Evolutionary conservation across 2,113 vertebrate genomes (phyloP).

Genomic region (Scatophagus argus): DNA sequence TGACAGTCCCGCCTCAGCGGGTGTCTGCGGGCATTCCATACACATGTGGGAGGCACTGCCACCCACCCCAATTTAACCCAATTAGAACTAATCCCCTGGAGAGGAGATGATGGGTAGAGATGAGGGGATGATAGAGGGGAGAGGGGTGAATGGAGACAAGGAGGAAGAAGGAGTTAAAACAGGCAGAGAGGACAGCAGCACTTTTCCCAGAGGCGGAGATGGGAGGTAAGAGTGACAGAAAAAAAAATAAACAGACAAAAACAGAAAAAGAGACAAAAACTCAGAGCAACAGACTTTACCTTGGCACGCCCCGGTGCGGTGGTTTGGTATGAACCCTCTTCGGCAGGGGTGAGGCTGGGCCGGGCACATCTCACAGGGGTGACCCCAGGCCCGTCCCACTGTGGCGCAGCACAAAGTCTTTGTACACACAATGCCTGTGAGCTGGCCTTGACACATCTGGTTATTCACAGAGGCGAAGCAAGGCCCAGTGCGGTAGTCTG

Average conservation of each 20-base stretch:
- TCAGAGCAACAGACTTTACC: slow-evolving; percentile 83
- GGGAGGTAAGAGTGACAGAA: slow-evolving; percentile 16
- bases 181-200: slow-evolving; percentile 8
- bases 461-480: slow-evolving; percentile 96
- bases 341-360: slow-evolving; percentile 97
- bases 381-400: slow-evolving; percentile 96
- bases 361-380: slow-evolving; percentile 98
- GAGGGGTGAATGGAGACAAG: slow-evolving; percentile 34
- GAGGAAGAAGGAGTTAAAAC: slow-evolving; percentile 59
- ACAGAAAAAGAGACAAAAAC: slow-evolving; percentile 46
- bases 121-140: slow-evolving; percentile 51
- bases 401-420: slow-evolving; percentile 98
- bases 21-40: slow-evolving; percentile 81
- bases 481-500: slow-evolving; percentile 98
- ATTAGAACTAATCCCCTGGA: slow-evolving; percentile 83
- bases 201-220: slow-evolving; percentile 14
- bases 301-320: slow-evolving; percentile 97
- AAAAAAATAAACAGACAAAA: slow-evolving; percentile 35
- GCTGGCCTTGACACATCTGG: slow-evolving; percentile 99
- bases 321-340: slow-evolving; percentile 97
- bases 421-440: slow-evolving; percentile 98
- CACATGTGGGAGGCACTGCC: slow-evolving; percentile 82
- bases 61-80: slow-evolving; percentile 85
- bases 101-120: slow-evolving; percentile 55
- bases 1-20: slow-evolving; percentile 81